phyloP scores from a whole-genome alignment of 2,113 vertebrate species.

The Dascyllus trimaculatus region DNA sequence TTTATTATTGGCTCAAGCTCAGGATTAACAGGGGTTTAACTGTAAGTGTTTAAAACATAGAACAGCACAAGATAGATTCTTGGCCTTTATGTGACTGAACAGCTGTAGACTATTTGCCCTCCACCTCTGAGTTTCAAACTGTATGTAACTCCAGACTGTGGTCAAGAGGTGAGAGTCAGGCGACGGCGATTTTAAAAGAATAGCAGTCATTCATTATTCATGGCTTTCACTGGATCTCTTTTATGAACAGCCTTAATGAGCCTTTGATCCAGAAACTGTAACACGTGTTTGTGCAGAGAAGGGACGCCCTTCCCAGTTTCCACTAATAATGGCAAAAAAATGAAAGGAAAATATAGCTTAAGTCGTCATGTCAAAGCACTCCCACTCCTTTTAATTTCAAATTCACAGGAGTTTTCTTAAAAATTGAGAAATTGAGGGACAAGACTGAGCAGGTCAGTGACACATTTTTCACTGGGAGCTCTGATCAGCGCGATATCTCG shows the following conservation, averaged over 20 bases:
- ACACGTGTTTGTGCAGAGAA: background rate
- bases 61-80: background rate
- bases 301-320: slow-evolving; percentile 27
- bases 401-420: background rate
- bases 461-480: background rate
- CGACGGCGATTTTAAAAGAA: slow-evolving; percentile 49
- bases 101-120: slow-evolving; percentile 39
- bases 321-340: background rate
- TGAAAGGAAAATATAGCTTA: background rate
- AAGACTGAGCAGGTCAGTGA: background rate
- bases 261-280: slow-evolving; percentile 27
- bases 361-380: background rate
- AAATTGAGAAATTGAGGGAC: background rate
- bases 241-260: slow-evolving; percentile 12
- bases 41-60: background rate
- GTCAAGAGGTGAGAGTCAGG: slow-evolving; percentile 29
- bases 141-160: slow-evolving; percentile 35
- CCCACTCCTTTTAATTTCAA: background rate
- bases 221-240: slow-evolving; percentile 20
- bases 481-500: slow-evolving; percentile 1
- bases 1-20: no score
- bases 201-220: slow-evolving; percentile 56
- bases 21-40: no score
- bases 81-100: background rate
- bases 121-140: slow-evolving; percentile 21